phyloP scores from a whole-genome alignment of 2,888 invertebrate species.

The Drosophila nr. perissopoda region DNA sequence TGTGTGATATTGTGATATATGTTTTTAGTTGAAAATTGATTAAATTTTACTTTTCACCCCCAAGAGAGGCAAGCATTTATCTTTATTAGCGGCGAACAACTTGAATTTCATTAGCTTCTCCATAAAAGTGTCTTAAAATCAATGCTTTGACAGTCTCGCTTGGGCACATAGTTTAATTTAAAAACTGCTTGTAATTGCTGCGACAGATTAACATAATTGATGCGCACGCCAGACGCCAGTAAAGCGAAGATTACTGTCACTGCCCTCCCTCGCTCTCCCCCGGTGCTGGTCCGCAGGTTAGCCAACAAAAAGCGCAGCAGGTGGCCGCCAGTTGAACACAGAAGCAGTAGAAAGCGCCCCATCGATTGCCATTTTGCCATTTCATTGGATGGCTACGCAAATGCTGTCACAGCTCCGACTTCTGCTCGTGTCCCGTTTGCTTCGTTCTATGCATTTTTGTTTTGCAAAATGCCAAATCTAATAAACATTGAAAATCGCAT shows the following conservation, averaged over 20 bases:
- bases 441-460: conserved; percentile 32
- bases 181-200: conserved; percentile 74
- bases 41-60: conserved; percentile 3
- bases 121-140: conserved; percentile 33
- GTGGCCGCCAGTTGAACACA: conserved; percentile 48
- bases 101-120: conserved; percentile 32
- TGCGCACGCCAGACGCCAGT: conserved; percentile 49
- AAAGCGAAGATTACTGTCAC: conserved; percentile 41
- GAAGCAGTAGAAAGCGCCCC: conserved; percentile 25
- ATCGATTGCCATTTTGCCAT: conserved; percentile 62
- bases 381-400: conserved; percentile 26
- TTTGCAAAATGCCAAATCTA: conserved; percentile 65
- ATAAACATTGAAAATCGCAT: conserved; percentile 67
- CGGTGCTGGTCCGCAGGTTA: background rate
- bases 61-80: conserved; percentile 40
- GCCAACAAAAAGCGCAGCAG: conserved; percentile 69
- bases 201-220: conserved; percentile 77
- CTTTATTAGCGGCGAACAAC: conserved; percentile 41
- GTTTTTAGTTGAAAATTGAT: conserved; percentile 10
- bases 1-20: conserved; percentile 13
- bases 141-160: conserved; percentile 12
- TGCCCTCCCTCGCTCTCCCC: background rate
- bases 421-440: conserved; percentile 20
- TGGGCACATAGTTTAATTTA: conserved; percentile 39
- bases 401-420: conserved; percentile 49